These are phyloP conservation scores for Philopedon plagiatum DNA, from an alignment of 2,888 invertebrate genomes.

Conservation along the genomic window DNA sequence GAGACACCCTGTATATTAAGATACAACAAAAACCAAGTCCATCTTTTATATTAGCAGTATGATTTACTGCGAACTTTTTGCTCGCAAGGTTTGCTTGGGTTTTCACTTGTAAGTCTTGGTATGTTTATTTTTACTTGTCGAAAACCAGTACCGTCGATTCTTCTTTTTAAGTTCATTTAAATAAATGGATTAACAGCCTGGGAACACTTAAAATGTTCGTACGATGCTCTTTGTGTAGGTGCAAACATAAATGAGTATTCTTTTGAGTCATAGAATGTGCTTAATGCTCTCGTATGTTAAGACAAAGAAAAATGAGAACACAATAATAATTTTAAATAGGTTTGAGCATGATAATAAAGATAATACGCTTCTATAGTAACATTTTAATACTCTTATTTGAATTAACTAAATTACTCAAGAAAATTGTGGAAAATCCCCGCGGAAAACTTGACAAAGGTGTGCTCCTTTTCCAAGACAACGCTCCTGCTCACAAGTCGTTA, in stretches of 20 bases:
- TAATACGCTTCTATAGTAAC: too few species aligned
- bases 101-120: constrained; percentile 17
- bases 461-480: too few species aligned
- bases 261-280: constrained; percentile 8
- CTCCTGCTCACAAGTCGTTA: too few species aligned
- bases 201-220: constrained; percentile 22
- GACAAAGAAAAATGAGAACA: constrained; percentile 3
- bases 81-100: constrained; percentile 30
- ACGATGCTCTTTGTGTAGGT: constrained; percentile 19
- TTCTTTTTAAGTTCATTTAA: constrained; percentile 33
- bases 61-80: constrained; percentile 28
- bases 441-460: too few species aligned
- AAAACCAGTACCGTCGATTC: constrained; percentile 15
- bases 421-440: too few species aligned
- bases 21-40: constrained; percentile 18
- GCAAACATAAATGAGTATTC: constrained; percentile 17
- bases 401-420: too few species aligned
- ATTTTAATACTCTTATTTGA: too few species aligned
- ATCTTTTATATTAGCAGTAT: constrained; percentile 23
- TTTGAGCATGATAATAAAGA: too few species aligned
- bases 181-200: constrained; percentile 31
- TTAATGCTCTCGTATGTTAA: background rate
- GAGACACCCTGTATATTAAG: background rate
- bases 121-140: constrained; percentile 27
- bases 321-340: too few species aligned